Evolutionary conservation across 2,113 vertebrate genomes (phyloP).

Genomic region (Plestiodon gilberti): DNA sequence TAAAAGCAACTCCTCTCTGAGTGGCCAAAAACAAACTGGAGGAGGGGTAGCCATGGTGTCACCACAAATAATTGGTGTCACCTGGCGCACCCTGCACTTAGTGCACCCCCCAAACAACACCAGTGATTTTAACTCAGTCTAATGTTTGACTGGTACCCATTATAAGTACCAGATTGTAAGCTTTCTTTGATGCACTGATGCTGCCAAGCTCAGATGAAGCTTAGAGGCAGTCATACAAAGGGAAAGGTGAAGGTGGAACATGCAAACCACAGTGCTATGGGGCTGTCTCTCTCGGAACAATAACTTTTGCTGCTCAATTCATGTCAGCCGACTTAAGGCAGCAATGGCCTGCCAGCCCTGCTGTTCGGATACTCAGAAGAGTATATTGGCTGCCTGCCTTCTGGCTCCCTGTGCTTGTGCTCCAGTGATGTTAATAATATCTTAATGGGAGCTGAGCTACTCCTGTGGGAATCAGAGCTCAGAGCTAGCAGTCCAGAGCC

Average conservation of each 20-base stretch:
- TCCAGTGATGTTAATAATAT: slow-evolving; percentile 15
- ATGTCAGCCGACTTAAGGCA: slow-evolving; percentile 1
- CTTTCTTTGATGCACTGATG: background rate
- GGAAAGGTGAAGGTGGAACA: slow-evolving; percentile 12
- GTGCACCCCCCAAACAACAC: too few relatives aligned
- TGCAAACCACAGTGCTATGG: background rate
- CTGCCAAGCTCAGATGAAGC: background rate
- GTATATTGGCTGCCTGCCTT: background rate
- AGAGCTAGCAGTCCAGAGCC: background rate
- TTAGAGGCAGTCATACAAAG: background rate
- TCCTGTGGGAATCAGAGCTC: slow-evolving; percentile 23
- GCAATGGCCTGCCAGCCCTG: background rate
- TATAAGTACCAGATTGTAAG: background rate
- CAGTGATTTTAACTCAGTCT: too few relatives aligned
- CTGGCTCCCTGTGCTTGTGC: background rate
- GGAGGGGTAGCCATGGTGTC: too few relatives aligned
- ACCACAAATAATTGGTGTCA: too few relatives aligned
- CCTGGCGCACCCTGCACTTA: too few relatives aligned
- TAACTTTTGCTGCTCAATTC: slow-evolving; percentile 4
- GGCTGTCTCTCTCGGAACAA: slow-evolving; percentile 1
- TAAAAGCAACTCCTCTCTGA: too few relatives aligned
- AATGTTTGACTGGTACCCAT: background rate
- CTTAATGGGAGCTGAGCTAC: slow-evolving; percentile 4
- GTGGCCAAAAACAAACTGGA: too few relatives aligned
- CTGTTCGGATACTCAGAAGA: background rate